These are phyloP conservation scores for Heliopora coerulea DNA, from an alignment of 92 coral and sea anemone species.

Conservation along the genomic window DNA sequence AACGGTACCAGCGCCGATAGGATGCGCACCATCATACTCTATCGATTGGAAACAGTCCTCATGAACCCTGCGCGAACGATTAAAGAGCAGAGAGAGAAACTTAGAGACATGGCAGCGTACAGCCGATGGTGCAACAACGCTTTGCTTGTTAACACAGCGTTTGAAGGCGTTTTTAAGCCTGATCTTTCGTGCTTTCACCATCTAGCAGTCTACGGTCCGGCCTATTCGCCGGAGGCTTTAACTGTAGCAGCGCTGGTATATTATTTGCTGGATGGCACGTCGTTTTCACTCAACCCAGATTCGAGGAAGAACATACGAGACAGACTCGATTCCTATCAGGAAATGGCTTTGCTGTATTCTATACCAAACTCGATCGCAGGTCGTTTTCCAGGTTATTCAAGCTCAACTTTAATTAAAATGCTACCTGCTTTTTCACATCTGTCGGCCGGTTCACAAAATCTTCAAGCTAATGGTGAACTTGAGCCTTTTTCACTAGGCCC, in stretches of 20 bases:
- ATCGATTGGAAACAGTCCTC: slow-evolving; percentile 57
- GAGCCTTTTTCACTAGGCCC: not conserved
- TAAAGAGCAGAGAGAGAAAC: slow-evolving; percentile 39
- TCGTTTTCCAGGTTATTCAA: slow-evolving; percentile 62
- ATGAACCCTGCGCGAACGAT: slow-evolving; percentile 47
- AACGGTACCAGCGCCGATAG: slow-evolving; percentile 77
- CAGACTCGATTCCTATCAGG: slow-evolving; percentile 36
- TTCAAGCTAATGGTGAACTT: not conserved
- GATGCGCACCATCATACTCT: slow-evolving; percentile 60
- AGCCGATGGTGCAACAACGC: slow-evolving; percentile 67
- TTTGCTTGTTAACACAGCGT: slow-evolving; percentile 56
- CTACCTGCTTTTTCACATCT: slow-evolving; percentile 65
- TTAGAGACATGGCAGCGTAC: slow-evolving; percentile 58
- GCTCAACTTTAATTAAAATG: slow-evolving; percentile 20
- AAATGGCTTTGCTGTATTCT: slow-evolving; percentile 50
- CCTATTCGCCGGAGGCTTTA: slow-evolving; percentile 60
- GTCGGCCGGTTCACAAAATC: slow-evolving; percentile 14
- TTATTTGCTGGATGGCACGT: slow-evolving; percentile 62
- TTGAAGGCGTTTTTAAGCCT: slow-evolving; percentile 62
- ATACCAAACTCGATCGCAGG: slow-evolving; percentile 61
- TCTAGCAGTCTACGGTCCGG: slow-evolving; percentile 61
- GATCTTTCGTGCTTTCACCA: slow-evolving; percentile 78
- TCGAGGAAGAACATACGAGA: slow-evolving; percentile 50
- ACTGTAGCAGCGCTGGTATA: slow-evolving; percentile 55
- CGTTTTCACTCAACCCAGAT: slow-evolving; percentile 34